Evolutionary conservation across 1,140 invertebrate genomes (phyloP).

Genomic region (Cataglyphis hispanica): DNA sequence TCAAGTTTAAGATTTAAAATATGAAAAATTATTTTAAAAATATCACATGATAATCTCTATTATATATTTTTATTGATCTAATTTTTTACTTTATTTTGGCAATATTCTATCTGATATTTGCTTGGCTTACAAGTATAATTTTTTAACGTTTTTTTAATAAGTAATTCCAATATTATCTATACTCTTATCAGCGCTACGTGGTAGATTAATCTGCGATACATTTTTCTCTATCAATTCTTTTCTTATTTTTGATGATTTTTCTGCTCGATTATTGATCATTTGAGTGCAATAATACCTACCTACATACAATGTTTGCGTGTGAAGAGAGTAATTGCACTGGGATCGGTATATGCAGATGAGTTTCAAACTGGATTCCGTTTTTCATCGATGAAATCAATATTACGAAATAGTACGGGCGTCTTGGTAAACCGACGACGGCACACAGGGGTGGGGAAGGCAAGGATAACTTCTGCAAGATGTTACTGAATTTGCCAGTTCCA

Average conservation of each 20-base stretch:
- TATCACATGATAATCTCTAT: neutral
- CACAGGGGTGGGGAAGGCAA: slow-evolving; percentile 6
- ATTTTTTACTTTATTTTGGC: neutral
- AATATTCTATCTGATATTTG: neutral
- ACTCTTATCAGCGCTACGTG: neutral
- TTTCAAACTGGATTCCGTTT: slow-evolving; percentile 77
- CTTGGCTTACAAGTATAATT: neutral
- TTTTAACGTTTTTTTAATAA: neutral
- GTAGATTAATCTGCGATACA: slow-evolving; percentile 1
- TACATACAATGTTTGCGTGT: slow-evolving; percentile 40
- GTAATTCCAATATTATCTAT: neutral
- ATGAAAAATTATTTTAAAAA: too few relatives aligned
- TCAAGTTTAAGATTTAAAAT: slow-evolving; percentile 40
- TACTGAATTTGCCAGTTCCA: slow-evolving; percentile 74
- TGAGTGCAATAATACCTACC: slow-evolving; percentile 36
- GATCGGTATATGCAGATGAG: slow-evolving; percentile 63
- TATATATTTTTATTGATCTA: neutral
- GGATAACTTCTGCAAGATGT: slow-evolving; percentile 77
- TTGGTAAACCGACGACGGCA: slow-evolving; percentile 62
- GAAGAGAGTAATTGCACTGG: slow-evolving; percentile 49
- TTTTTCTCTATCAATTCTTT: neutral
- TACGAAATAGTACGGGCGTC: slow-evolving; percentile 75
- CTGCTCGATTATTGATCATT: slow-evolving; percentile 19
- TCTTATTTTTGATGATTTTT: slow-evolving; percentile 50
- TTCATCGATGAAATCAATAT: slow-evolving; percentile 81